Conservation (phyloP, 2,797 vertebrate genomes). For the Salmo trutta region DNA sequence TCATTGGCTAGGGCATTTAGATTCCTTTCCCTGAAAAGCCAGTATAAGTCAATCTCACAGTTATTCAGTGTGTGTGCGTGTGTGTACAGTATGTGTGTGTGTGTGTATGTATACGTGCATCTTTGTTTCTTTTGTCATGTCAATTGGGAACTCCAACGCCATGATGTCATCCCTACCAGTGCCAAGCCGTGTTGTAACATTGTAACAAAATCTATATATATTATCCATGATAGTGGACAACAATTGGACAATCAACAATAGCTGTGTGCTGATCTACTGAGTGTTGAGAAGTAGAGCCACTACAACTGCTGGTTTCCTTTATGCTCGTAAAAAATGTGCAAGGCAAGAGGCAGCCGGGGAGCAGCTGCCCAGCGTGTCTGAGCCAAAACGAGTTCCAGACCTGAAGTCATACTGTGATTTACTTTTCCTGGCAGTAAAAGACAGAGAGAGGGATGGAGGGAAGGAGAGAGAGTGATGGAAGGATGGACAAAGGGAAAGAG, state of each 20-base stretch:
- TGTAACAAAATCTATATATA: background rate
- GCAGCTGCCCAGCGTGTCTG: slow-evolving; percentile 51
- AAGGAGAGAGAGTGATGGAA: background rate
- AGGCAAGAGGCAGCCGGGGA: slow-evolving; percentile 61
- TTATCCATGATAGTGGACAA: slow-evolving; percentile 30
- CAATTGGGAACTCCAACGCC: background rate
- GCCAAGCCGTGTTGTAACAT: too few relatives aligned
- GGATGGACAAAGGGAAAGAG: slow-evolving; percentile 39
- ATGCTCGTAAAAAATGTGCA: slow-evolving; percentile 41
- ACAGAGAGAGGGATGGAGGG: slow-evolving; percentile 36
- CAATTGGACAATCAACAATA: slow-evolving; percentile 26
- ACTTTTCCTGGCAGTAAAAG: slow-evolving; percentile 73
- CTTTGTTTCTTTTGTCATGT: background rate
- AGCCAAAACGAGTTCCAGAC: slow-evolving; percentile 68
- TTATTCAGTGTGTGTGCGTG: slow-evolving; percentile 6
- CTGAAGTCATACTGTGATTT: slow-evolving; percentile 66
- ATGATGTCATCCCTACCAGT: background rate
- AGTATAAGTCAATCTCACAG: too few relatives aligned
- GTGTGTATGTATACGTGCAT: slow-evolving; percentile 3
- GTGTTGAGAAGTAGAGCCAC: slow-evolving; percentile 15
- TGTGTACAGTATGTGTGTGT: background rate
- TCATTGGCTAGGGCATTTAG: background rate
- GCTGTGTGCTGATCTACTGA: slow-evolving; percentile 32
- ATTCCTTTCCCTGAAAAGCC: too few relatives aligned
- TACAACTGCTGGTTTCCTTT: slow-evolving; percentile 49